Evolutionary conservation across 1,140 invertebrate genomes (phyloP), one percentile per base, ranked within the genome.

Genomic region (Drosophila nannoptera): DNA sequence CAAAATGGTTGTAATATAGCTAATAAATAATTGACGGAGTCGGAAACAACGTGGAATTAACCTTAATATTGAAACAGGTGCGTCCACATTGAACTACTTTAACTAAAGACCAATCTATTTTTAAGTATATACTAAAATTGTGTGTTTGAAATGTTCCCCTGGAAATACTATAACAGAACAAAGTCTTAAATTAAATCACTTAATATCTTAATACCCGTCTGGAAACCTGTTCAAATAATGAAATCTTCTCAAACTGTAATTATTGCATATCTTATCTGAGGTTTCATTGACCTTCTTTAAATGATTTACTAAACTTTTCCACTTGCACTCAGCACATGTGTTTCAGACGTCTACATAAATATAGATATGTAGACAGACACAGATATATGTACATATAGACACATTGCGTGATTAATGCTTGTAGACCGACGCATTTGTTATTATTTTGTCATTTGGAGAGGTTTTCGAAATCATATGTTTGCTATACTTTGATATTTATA

Each of bases 1-100:
- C 8, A 71, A 43, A 62, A 60, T 62, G 64, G 53, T 76, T 65
- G 40, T 63, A 65, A 73, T 42, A 48, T 75, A 78, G 58, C 48
- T 12, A 32, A 59, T 36, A 5, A 48, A 12, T 16, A 67, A 50
- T 8, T 14, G 7, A 50, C 53, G 43, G 14, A 42, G 8, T 52
- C 35, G 22, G 31, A 9, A 54, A 31, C 12, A 4, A 52, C 49
- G 36, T 61, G 60, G 58, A 71, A 33, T 38, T 56, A 4, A 36
- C 49, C 14, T 64, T 52, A 14, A 69, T 38, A 43, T 50, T 43
- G 7, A 22, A 16, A 43, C 61, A 53, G 67, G 67, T 68, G 42
- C 38, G 65, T 59, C 16, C 9, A 33, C 2, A 3, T 54, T 45
- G 31, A 22, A 5, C 7, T 22, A 22, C 22, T 22, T 67, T 43